phyloP scores from a whole-genome alignment of 2,888 invertebrate genomes.

The Entomobrya proxima region DNA sequence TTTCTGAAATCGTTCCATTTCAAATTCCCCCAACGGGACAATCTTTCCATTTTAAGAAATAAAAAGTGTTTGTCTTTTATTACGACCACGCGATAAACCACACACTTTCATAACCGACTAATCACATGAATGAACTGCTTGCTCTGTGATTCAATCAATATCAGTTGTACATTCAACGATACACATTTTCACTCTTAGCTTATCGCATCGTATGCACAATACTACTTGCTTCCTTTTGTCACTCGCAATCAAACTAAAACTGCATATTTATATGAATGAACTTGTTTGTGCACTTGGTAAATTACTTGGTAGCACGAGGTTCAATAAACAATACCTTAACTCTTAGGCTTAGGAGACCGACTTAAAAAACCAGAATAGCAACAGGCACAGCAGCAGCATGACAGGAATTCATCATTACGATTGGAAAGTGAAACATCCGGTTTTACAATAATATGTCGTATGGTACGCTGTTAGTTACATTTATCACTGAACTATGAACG shows the following conservation, averaged over 20 bases:
- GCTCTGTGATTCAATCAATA: background rate
- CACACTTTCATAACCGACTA: background rate
- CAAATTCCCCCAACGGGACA: conserved; percentile 18
- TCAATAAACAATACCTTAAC: too few species aligned
- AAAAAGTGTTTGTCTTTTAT: background rate
- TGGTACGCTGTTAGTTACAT: background rate
- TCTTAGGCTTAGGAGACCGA: background rate
- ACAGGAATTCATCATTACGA: background rate
- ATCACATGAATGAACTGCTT: background rate
- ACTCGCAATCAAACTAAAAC: too few species aligned
- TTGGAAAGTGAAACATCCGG: conserved; percentile 56
- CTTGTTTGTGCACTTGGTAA: too few species aligned
- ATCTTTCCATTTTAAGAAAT: conserved; percentile 41
- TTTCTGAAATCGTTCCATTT: background rate
- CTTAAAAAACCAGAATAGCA: background rate
- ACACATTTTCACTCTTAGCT: too few species aligned
- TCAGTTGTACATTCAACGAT: too few species aligned
- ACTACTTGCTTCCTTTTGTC: too few species aligned
- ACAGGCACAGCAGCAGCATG: background rate
- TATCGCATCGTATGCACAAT: too few species aligned
- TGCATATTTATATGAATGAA: too few species aligned
- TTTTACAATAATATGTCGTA: too few species aligned
- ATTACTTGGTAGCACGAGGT: too few species aligned
- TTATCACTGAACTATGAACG: background rate
- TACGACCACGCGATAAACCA: background rate